A percentile compares a stretch with the other conserved stretches of the same genome.
phyloP scores from a whole-genome alignment of 2,888 invertebrate species.

The Dynastes tityus region DNA sequence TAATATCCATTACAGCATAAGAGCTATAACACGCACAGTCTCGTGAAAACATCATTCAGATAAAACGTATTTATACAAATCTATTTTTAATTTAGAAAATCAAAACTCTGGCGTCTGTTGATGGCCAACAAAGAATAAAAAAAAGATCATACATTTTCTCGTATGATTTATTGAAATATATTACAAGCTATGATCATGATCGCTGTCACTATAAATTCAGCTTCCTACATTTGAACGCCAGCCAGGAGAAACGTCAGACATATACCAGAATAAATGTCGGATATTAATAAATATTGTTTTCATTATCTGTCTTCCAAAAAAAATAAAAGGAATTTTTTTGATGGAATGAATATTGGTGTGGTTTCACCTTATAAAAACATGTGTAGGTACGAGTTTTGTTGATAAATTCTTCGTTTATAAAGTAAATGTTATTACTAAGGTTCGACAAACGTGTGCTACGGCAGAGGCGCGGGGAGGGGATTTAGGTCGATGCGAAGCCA shows the following conservation, averaged over 20 bases:
- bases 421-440: too few relatives aligned
- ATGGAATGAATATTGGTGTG: neutral
- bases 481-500: too few relatives aligned
- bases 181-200: neutral
- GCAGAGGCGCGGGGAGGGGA: too few relatives aligned
- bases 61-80: neutral
- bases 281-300: constrained; percentile 6
- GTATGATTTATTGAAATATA: neutral
- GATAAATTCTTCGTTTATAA: too few relatives aligned
- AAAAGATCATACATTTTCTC: constrained; percentile 10
- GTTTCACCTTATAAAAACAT: too few relatives aligned
- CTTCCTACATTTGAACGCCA: constrained; percentile 17
- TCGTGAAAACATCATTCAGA: too few relatives aligned
- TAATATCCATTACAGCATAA: too few relatives aligned
- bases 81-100: neutral
- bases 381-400: too few relatives aligned
- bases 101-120: neutral
- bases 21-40: too few relatives aligned
- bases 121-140: neutral
- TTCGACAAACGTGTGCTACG: too few relatives aligned
- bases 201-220: neutral
- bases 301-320: neutral
- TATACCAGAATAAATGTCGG: neutral
- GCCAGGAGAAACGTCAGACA: constrained; percentile 4
- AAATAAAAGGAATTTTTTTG: neutral